A percentile compares a stretch with the other conserved stretches of the same genome.
These are phyloP conservation scores for Phylloscopus whistleri DNA, from an alignment of 2,113 vertebrate species.

Conservation along the genomic window DNA sequence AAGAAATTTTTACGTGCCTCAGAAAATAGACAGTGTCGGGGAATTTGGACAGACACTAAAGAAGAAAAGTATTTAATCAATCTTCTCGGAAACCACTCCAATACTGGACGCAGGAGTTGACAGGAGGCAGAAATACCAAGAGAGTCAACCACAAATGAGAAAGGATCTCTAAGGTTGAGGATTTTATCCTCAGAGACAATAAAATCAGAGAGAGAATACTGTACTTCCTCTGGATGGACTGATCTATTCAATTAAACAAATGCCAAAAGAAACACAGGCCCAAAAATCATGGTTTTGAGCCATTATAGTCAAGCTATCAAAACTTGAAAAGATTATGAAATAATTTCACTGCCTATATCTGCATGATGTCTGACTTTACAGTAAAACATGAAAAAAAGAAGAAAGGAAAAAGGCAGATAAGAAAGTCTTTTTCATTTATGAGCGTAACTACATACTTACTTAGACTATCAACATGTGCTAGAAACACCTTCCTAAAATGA, in stretches of 20 bases:
- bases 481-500: neutral
- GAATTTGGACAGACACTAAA: neutral
- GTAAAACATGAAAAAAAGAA: neutral
- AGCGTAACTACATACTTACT: neutral
- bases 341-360: neutral
- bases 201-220: neutral
- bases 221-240: neutral
- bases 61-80: neutral
- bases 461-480: neutral
- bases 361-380: neutral
- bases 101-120: neutral
- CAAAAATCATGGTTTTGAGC: neutral
- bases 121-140: neutral
- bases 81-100: neutral
- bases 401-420: neutral
- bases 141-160: neutral
- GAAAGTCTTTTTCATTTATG: neutral
- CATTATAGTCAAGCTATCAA: neutral
- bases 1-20: neutral
- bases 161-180: neutral
- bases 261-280: neutral
- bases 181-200: neutral
- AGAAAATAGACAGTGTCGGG: neutral
- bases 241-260: neutral
- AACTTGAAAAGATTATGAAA: neutral